Evolutionary conservation across 2,113 vertebrate genomes (phyloP).

Genomic region (Perca flavescens): DNA sequence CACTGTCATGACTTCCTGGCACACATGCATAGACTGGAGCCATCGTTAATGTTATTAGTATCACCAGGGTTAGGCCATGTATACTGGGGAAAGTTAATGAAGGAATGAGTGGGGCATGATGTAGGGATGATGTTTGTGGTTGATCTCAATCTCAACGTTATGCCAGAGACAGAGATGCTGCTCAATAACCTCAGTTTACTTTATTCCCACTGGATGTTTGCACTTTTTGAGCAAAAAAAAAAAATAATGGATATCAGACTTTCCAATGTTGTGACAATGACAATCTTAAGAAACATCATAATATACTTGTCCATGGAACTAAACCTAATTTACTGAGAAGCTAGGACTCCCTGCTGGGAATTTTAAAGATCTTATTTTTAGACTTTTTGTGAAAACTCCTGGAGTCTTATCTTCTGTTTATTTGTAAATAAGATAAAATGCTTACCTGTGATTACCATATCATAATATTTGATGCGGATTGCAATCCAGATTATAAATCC

Average conservation of each 20-base stretch:
- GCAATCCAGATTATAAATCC: no score
- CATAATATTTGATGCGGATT: no score
- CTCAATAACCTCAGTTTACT: background rate
- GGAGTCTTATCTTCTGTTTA: conserved; percentile 11
- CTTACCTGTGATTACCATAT: background rate
- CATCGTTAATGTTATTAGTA: no score
- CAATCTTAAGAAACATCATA: background rate
- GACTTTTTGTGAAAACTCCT: conserved; percentile 21
- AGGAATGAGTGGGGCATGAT: background rate
- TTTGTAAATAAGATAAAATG: background rate
- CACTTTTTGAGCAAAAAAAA: background rate
- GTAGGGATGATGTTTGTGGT: background rate
- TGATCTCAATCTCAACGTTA: background rate
- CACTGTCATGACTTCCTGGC: no score
- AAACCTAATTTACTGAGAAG: conserved; percentile 8
- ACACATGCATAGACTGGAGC: no score
- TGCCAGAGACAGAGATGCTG: background rate
- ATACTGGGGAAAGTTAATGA: background rate
- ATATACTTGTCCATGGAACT: background rate
- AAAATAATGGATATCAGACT: background rate
- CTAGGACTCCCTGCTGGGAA: conserved; percentile 2
- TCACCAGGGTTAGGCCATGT: no score
- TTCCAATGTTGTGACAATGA: background rate
- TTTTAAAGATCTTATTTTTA: conserved; percentile 27
- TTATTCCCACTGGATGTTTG: background rate